phyloP scores from a whole-genome alignment of 2,888 invertebrate species.

The Lissocephala sabroskyi region DNA sequence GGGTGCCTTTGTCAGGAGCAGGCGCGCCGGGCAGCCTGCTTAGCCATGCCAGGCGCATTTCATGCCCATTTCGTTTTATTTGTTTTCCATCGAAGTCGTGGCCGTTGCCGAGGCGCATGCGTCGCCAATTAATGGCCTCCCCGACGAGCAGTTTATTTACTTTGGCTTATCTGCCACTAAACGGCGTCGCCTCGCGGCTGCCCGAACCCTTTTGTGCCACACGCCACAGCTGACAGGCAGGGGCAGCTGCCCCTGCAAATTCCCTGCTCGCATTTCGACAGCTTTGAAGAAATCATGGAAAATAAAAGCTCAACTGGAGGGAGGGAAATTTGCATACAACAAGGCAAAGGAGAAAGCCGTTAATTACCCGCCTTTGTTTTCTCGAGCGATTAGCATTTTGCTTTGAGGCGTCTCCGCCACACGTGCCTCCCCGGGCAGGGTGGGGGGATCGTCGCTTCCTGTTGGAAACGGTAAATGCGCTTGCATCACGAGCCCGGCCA shows the following conservation, averaged over 20 bases:
- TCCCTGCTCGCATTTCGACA: too few species aligned
- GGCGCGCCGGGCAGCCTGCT: slow-evolving; percentile 7
- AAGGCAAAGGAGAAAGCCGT: too few species aligned
- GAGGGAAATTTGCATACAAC: too few species aligned
- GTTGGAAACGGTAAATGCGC: too few species aligned
- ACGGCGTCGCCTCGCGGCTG: slow-evolving; percentile 15
- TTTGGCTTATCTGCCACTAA: slow-evolving; percentile 11
- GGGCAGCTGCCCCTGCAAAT: slow-evolving; percentile 5
- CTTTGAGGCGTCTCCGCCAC: too few species aligned
- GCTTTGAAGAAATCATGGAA: too few species aligned
- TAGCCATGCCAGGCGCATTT: slow-evolving; percentile 38
- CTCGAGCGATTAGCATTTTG: too few species aligned
- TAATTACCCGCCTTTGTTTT: too few species aligned
- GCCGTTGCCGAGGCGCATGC: slow-evolving; percentile 8
- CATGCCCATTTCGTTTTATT: slow-evolving; percentile 22
- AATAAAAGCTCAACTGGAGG: too few species aligned
- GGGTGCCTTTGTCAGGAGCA: not conserved
- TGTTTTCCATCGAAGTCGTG: slow-evolving; percentile 18
- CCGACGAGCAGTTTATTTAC: slow-evolving; percentile 5
- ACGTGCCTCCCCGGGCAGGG: too few species aligned
- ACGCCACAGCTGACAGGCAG: slow-evolving; percentile 21
- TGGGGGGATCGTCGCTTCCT: too few species aligned
- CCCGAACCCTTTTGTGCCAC: slow-evolving; percentile 2
- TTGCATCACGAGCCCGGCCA: too few species aligned
- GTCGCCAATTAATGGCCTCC: slow-evolving; percentile 48